phyloP scores from a whole-genome alignment of 2,888 invertebrate species.

The Ecliptopera silaceata region DNA sequence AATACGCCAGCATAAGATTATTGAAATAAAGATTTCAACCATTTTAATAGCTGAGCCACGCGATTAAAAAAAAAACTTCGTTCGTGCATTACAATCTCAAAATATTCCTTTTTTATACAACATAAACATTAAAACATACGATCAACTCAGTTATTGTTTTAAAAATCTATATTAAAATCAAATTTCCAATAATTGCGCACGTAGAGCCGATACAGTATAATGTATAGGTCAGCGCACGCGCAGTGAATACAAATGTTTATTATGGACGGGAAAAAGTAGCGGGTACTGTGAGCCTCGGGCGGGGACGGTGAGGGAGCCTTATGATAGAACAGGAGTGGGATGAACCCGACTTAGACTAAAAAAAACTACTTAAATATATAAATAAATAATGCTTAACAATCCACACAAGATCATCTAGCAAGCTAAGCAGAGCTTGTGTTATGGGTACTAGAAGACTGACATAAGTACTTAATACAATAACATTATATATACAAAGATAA shows the following conservation, averaged over 20 bases:
- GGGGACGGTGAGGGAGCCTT: slow-evolving; percentile 71
- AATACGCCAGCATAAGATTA: too few relatives aligned
- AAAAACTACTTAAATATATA: too few relatives aligned
- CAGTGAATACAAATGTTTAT: slow-evolving; percentile 80
- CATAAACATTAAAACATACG: neutral
- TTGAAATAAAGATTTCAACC: too few relatives aligned
- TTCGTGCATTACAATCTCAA: neutral
- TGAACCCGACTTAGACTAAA: slow-evolving; percentile 38
- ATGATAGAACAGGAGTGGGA: slow-evolving; percentile 20
- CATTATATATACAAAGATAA: too few relatives aligned
- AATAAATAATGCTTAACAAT: too few relatives aligned
- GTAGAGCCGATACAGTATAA: slow-evolving; percentile 20
- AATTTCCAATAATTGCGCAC: slow-evolving; percentile 28
- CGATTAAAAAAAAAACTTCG: too few relatives aligned
- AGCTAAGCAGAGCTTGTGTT: too few relatives aligned
- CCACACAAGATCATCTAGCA: too few relatives aligned
- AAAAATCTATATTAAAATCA: slow-evolving; percentile 20
- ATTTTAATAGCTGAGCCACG: too few relatives aligned
- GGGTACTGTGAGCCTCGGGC: slow-evolving; percentile 72
- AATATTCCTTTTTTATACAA: neutral
- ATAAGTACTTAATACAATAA: too few relatives aligned
- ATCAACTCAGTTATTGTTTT: neutral
- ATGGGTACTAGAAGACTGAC: too few relatives aligned
- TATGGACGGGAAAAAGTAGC: slow-evolving; percentile 77
- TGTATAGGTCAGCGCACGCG: slow-evolving; percentile 44